phyloP scores from a whole-genome alignment of 2,888 invertebrate genomes.

The Mesorhabditis belari region DNA sequence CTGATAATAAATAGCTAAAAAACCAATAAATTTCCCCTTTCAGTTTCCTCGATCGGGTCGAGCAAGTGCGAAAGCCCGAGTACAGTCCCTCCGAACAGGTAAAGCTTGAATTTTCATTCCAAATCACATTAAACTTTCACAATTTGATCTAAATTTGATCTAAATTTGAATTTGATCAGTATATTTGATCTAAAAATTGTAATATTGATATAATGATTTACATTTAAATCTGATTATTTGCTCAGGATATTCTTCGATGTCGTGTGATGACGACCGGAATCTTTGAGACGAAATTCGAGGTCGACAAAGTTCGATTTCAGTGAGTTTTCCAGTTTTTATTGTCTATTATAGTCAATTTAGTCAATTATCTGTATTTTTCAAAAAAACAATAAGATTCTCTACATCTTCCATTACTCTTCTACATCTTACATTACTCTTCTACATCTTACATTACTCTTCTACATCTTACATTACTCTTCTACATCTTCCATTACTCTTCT shows the following conservation, averaged over 20 bases:
- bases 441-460: no score
- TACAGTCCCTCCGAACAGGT: conserved; percentile 95
- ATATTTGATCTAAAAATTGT: no score
- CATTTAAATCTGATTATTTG: conserved; percentile 1
- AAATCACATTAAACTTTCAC: no score
- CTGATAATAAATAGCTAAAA: background rate
- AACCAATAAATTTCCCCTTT: conserved; percentile 52
- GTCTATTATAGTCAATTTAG: no score
- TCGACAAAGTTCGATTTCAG: conserved; percentile 99
- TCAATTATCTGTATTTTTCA: no score
- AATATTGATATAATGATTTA: background rate
- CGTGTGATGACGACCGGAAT: conserved; percentile 99
- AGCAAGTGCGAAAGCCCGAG: conserved; percentile 86
- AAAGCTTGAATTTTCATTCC: conserved; percentile 23
- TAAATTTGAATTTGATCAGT: no score
- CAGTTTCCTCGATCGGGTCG: conserved; percentile 93
- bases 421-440: no score
- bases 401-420: no score
- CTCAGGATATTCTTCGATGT: conserved; percentile 96
- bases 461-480: no score
- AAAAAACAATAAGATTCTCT: no score
- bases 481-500: no score
- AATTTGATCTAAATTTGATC: background rate
- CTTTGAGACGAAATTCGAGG: conserved; percentile 99
- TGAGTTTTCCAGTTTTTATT: conserved; percentile 60